Evolutionary conservation across 2,888 invertebrate species (phyloP), one percentile per base, ranked within the genome.

Genomic region (Leptogaster cylindrica): DNA sequence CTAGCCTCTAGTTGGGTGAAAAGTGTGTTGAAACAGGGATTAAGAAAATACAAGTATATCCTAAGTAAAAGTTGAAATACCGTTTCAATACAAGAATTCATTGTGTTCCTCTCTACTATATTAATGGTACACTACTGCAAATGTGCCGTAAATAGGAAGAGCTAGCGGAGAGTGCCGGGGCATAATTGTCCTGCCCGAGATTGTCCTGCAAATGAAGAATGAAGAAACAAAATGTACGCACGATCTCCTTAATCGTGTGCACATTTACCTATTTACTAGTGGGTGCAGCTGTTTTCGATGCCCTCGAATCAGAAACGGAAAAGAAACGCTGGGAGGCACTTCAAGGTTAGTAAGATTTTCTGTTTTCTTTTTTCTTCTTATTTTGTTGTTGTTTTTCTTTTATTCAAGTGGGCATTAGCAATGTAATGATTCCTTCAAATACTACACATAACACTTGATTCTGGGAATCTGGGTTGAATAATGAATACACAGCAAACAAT

Each of bases 161-260:
- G 65, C 25, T 51, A 51, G 50, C 65, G 50, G 25, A 39, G 39
- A 51, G 25, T 46, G 10, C 16, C 39, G 39, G 51, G 65, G 65
- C 65, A 50, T 50, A 12, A 51, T 51, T 65, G 65, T n/a, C 65
- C 65, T 36, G 36, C 50, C 65, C 65, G 36, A 33, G 25, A 36
- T 39, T 16, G 10, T 50, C 25, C 36, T 50, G 50, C 65, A 39
- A 65, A 65, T 81, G 81, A 81, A 88, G 88, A 87, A 99, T 99
- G 98, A 98, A 99, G 93, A 97, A 97, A 88, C 98, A 99, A 92
- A 99, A 99, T 92, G 97, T 98, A 84, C 95, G 99, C 87, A 99
- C 99, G 85, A 88, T 99, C 87, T 97, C 97, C 80, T 91, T 99
- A 86, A 98, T 99, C 86, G 97, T 99, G 87, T 97, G 97, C 88